Conservation (phyloP, 1,140 invertebrate species). For the Eufriesea mexicana region DNA sequence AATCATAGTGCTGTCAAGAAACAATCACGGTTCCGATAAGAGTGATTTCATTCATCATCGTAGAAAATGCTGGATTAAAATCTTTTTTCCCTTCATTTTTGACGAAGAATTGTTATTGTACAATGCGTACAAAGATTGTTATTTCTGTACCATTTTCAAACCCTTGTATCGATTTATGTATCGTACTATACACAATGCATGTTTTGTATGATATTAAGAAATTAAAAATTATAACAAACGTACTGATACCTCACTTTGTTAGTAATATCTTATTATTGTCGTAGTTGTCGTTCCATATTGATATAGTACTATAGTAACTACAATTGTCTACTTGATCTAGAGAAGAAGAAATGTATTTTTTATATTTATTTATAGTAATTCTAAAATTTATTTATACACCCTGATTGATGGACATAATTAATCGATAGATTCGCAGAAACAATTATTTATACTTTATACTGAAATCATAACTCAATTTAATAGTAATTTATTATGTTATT, state of each 20-base stretch:
- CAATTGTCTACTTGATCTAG: too few relatives aligned
- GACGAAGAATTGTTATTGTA: not conserved
- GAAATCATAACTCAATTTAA: too few relatives aligned
- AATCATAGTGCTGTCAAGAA: constrained; percentile 20
- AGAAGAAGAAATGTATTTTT: too few relatives aligned
- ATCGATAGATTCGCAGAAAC: not conserved
- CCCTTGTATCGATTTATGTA: not conserved
- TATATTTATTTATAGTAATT: not conserved
- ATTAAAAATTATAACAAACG: not conserved
- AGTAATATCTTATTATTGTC: not conserved
- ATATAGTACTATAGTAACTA: too few relatives aligned
- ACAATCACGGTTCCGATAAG: constrained; percentile 25
- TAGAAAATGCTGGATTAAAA: not conserved
- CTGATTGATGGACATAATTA: not conserved
- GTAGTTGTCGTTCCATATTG: not conserved
- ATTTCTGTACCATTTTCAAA: too few relatives aligned
- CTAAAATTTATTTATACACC: not conserved
- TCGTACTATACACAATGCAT: not conserved
- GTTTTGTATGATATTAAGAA: not conserved
- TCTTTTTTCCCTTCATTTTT: not conserved
- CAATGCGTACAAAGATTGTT: not conserved
- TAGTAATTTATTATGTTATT: too few relatives aligned
- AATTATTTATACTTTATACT: too few relatives aligned
- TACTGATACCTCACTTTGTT: not conserved
- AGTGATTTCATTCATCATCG: not conserved